Evolutionary conservation across 1,140 invertebrate species (phyloP).

Genomic region (Contarinia nasturtii): DNA sequence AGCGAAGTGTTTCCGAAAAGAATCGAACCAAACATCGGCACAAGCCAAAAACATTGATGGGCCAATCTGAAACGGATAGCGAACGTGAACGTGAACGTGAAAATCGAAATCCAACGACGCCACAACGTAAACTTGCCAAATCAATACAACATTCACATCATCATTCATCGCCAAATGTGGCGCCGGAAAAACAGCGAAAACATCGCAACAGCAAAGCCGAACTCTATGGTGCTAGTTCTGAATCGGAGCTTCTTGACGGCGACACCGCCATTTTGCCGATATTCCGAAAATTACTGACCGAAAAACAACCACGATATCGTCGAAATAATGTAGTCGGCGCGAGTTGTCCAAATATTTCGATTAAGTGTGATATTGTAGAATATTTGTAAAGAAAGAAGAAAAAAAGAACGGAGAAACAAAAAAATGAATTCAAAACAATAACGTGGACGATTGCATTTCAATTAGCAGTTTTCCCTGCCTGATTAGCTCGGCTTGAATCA

Average conservation of each 20-base stretch:
- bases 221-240: conserved; percentile 62
- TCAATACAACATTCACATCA: conserved; percentile 22
- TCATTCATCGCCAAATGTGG: conserved; percentile 22
- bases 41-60: conserved; percentile 28
- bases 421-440: too few species aligned
- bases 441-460: too few species aligned
- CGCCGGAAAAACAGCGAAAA: conserved; percentile 17
- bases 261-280: conserved; percentile 71
- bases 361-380: conserved; percentile 89
- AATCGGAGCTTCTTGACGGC: conserved; percentile 55
- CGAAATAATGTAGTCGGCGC: conserved; percentile 33
- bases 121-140: conserved; percentile 15
- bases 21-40: conserved; percentile 26
- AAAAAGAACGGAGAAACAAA: too few species aligned
- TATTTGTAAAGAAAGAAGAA: conserved; percentile 34
- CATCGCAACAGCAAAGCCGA: conserved; percentile 24
- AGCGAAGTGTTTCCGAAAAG: conserved; percentile 36
- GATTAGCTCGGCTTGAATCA: too few species aligned
- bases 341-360: conserved; percentile 83
- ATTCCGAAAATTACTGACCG: conserved; percentile 73
- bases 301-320: conserved; percentile 31
- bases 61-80: conserved; percentile 28
- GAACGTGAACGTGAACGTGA: conserved; percentile 23
- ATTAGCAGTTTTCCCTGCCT: too few species aligned
- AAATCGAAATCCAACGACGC: conserved; percentile 12